Evolutionary conservation across 2,888 invertebrate species (phyloP).

Genomic region (Pseudococcus longispinus): DNA sequence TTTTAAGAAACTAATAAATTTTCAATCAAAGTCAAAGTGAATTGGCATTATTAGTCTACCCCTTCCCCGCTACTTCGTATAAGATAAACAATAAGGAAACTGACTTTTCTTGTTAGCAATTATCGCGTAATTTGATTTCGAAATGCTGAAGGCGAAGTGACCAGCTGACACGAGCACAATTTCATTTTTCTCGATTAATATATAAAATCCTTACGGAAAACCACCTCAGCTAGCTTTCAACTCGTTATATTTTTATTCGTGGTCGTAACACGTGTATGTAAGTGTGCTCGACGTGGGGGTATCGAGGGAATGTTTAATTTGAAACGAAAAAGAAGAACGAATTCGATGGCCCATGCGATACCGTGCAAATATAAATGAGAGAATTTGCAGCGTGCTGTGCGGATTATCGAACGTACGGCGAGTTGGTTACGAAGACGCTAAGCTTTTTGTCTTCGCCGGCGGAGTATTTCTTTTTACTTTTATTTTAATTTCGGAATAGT

Average conservation of each 20-base stretch:
- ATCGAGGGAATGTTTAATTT: background rate
- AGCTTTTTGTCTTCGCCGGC: background rate
- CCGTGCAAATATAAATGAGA: background rate
- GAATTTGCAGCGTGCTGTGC: background rate
- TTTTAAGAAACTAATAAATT: too few relatives aligned
- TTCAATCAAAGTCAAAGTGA: too few relatives aligned
- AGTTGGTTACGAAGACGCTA: background rate
- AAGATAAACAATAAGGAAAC: too few relatives aligned
- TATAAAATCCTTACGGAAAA: too few relatives aligned
- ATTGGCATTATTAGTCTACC: too few relatives aligned
- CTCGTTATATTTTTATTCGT: background rate
- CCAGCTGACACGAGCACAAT: background rate
- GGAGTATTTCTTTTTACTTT: background rate
- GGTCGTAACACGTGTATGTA: background rate
- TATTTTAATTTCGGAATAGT: background rate
- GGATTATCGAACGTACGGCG: background rate
- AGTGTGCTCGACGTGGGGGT: background rate
- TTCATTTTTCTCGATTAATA: background rate
- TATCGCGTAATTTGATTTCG: too few relatives aligned
- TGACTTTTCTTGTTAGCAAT: too few relatives aligned
- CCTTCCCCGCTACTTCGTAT: too few relatives aligned
- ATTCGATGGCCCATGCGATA: background rate
- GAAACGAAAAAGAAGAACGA: background rate
- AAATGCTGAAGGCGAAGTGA: too few relatives aligned
- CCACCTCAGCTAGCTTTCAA: too few relatives aligned